Base-by-base conservation (phyloP, 1,140 invertebrate species). In the Macrobrachium rosenbergii region DNA sequence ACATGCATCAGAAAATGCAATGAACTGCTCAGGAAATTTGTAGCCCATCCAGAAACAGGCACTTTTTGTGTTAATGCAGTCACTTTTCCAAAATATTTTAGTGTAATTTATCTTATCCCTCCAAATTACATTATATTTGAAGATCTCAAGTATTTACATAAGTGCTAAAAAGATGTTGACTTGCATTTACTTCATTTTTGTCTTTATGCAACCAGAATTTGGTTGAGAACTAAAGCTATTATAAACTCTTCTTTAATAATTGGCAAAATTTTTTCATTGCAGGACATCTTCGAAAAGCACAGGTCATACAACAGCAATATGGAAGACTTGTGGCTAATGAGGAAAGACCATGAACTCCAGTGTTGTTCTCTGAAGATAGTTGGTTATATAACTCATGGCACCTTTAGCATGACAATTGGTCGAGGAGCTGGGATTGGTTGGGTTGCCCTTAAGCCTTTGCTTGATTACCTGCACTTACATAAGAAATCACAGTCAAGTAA, bases 281-380 rank as follows among this genome's bases (percentile, higher is more conserved):
- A 87, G 85, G 58, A 21, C 10, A 82, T 87, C 28, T 37, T 87
- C 60, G 59, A n/a, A 19, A 87, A 81, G 67, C 69, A 75, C 62
- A 73, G 64, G 23, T 62, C 78, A 2, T 87, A 73, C 60, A 72
- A 75, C 21, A 77, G 81, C 28, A 63, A 72, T n/a, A 87, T 87
- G 85, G 85, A 87, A 23, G n/a, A 62, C 75, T 45, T 77, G 17
- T 87, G 85, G 85, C 67, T 87, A 28, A 87, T 81, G 85, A 43
- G 62, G 28, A 37, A 45, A 60, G 43, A 76, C 21, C 58, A 76
- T 8, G 67, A 78, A 43, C 58, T 87, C 17, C 85, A 87, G 72
- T 87, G 85, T 60, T 87, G 85, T 80, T 80, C 85, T 12, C 77
- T 78, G 14, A 63, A 80, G 37, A 87, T 87, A 17, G 52, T 81